Base-by-base conservation (phyloP, 2,888 invertebrate species). In the Acronicta leporina region DNA sequence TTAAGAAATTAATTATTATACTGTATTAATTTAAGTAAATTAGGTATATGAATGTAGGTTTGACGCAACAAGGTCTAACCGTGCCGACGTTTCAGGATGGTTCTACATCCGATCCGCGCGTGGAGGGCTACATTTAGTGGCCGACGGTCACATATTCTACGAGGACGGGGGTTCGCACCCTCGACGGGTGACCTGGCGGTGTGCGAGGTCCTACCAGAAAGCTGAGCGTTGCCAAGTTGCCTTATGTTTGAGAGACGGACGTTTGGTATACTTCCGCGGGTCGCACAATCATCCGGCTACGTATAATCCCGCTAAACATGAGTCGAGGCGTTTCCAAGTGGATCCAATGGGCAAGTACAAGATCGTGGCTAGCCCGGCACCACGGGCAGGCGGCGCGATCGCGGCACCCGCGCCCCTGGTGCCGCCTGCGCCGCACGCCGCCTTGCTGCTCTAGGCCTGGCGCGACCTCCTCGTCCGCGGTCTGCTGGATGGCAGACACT, bases 391-490 rank as follows among this genome's bases (percentile, higher is more conserved):
- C 61, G 79, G 55, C 38, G 75, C 64, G 59, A 68, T 73, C 58
- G 81, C 80, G 20, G 75, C 86, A 44, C 84, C 86, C n/a, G 79
- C 82, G 59, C 83, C 85, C 4, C 79, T 87, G 14, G 86, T 85
- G 77, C 87, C 91, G 7, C 83, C 88, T 62, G 85, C 89, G 40
- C 92, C 93, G 10, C 92, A 91, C 68, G 91, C 92, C 42, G 92
- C 92, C 38, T 73, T 92, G 65, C 83, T 94, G 65, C 89, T 94
- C 80, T 94, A 94, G 94, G 94, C 93, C 91, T 94, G 94, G 94
- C 94, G 94, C 92, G 94, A 94, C 93, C 94, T 94, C 92, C 92
- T 94, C 42, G 90, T 94, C 69, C 92, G 93, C 82, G 93, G 92
- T 67, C 84, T 94, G 69, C 88, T 93, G 15, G 88, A 91, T 58